phyloP scores from a whole-genome alignment of 1,140 invertebrate genomes.

The Drosophila watanabei region DNA sequence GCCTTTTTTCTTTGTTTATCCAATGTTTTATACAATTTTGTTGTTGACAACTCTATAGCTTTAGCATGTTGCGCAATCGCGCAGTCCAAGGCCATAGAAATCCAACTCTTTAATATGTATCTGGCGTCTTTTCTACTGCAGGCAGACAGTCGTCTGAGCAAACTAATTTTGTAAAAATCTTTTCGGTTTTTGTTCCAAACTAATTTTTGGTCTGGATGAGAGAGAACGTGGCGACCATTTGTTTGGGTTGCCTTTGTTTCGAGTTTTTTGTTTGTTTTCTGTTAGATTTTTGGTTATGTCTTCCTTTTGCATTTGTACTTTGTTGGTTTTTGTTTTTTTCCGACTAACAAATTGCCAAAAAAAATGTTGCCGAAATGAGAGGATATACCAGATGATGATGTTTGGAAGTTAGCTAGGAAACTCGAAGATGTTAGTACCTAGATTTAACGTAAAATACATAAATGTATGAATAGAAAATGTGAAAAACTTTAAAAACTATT shows the following conservation, averaged over 20 bases:
- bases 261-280: slow-evolving; percentile 29
- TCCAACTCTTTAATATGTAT: slow-evolving; percentile 13
- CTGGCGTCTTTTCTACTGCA: slow-evolving; percentile 6
- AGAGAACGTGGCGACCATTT: slow-evolving; percentile 50
- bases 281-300: slow-evolving; percentile 1
- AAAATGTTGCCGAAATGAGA: slow-evolving; percentile 1
- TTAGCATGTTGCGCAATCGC: slow-evolving; percentile 50
- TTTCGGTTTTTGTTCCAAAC: slow-evolving; percentile 47
- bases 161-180: slow-evolving; percentile 74
- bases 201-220: slow-evolving; percentile 51
- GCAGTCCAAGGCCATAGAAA: slow-evolving; percentile 50
- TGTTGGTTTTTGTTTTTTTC: slow-evolving; percentile 4
- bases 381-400: neutral
- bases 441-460: neutral
- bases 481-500: neutral
- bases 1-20: slow-evolving; percentile 9
- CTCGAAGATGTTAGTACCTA: neutral
- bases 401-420: neutral
- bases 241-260: slow-evolving; percentile 44
- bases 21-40: neutral
- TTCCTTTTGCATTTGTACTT: slow-evolving; percentile 10
- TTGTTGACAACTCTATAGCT: slow-evolving; percentile 60
- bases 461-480: no score
- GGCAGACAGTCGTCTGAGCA: slow-evolving; percentile 11
- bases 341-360: slow-evolving; percentile 12